A percentile compares a stretch with the other conserved stretches of the same genome.
phyloP scores from a whole-genome alignment of 2,888 invertebrate genomes.

The Halictus ligatus region DNA sequence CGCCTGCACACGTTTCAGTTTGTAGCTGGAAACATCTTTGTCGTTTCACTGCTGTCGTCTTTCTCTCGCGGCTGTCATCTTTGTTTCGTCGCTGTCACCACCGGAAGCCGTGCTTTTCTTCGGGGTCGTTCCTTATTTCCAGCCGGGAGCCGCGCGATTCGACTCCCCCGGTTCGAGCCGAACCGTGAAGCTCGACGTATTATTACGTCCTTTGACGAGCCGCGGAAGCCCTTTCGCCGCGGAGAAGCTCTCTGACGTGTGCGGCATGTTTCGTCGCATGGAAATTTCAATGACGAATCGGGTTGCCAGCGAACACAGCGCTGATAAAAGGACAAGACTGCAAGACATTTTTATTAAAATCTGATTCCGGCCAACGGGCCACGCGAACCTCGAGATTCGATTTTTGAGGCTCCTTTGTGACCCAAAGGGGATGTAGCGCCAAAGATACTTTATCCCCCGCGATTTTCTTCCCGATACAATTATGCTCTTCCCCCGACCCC shows the following conservation, averaged over 20 bases:
- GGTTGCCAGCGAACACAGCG: not conserved
- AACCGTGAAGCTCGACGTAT: slow-evolving; percentile 13
- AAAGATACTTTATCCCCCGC: not conserved
- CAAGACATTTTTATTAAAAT: slow-evolving; percentile 8
- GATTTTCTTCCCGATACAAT: not conserved
- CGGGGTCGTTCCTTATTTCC: slow-evolving; percentile 14
- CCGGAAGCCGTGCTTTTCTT: slow-evolving; percentile 24
- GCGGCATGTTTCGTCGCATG: not conserved
- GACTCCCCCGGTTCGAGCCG: slow-evolving; percentile 1
- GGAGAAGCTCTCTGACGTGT: not conserved
- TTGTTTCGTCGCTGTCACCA: not conserved
- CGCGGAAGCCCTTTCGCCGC: not conserved
- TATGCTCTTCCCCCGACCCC: not conserved
- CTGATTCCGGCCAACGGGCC: not conserved
- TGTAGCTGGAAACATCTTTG: not conserved
- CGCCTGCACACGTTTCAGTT: slow-evolving; percentile 10
- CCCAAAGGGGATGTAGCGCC: not conserved
- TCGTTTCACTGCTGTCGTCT: not conserved
- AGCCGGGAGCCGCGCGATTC: not conserved
- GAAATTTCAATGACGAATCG: slow-evolving; percentile 3
- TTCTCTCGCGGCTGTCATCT: slow-evolving; percentile 1
- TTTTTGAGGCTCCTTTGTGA: not conserved
- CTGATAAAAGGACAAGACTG: not conserved
- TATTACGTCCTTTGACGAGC: slow-evolving; percentile 16
- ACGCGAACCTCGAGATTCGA: not conserved